These are phyloP conservation scores for Eilema griseolum DNA, from an alignment of 2,888 invertebrate genomes.

Conservation along the genomic window DNA sequence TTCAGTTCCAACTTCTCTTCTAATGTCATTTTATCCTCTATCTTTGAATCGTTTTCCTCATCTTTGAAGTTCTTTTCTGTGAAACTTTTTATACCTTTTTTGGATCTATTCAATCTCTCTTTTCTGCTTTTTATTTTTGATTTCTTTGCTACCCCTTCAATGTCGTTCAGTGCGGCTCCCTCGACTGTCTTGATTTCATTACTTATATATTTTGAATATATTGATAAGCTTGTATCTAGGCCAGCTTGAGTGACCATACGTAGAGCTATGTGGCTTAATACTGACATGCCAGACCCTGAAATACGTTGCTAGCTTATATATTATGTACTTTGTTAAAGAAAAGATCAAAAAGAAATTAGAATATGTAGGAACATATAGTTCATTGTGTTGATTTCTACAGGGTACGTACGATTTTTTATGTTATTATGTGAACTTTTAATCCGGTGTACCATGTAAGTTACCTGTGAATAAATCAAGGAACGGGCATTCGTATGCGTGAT, in stretches of 20 bases:
- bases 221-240: conserved; percentile 78
- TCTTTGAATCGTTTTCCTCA: conserved; percentile 61
- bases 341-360: not conserved
- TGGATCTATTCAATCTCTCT: conserved; percentile 76
- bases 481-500: conserved; percentile 92
- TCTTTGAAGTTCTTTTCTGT: conserved; percentile 64
- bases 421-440: not conserved
- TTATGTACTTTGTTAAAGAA: not conserved
- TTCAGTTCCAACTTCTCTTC: conserved; percentile 73
- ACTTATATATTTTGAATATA: conserved; percentile 77
- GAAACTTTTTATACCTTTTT: conserved; percentile 70
- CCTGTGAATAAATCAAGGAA: conserved; percentile 92
- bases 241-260: conserved; percentile 92
- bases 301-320: conserved; percentile 21
- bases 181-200: conserved; percentile 69
- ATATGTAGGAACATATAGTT: too few species aligned
- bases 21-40: conserved; percentile 66
- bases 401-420: too few species aligned
- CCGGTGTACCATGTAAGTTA: conserved; percentile 33
- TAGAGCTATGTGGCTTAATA: conserved; percentile 91
- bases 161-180: conserved; percentile 70
- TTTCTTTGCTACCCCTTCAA: conserved; percentile 76
- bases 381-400: too few species aligned
- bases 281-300: conserved; percentile 92
- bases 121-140: conserved; percentile 78